Evolutionary conservation across 2,797 vertebrate species (phyloP).

Genomic region (Stomatorhinus walkeri): DNA sequence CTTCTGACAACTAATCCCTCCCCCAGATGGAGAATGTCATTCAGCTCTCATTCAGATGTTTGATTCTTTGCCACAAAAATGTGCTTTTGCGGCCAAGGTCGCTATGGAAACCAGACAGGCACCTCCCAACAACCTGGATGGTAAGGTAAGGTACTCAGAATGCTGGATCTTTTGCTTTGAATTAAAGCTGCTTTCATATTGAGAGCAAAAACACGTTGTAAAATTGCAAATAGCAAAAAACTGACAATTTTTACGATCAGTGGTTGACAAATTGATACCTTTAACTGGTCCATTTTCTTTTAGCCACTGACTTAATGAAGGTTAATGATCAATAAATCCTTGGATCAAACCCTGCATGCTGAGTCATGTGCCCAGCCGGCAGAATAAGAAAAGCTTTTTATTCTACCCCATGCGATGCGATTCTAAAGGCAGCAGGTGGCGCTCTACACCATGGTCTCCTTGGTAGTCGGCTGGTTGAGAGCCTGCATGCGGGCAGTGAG

Average conservation of each 20-base stretch:
- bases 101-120: background rate
- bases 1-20: background rate
- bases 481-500: slow-evolving; percentile 28
- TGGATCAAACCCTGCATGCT: background rate
- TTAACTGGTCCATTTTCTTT: background rate
- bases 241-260: background rate
- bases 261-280: background rate
- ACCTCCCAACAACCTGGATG: background rate
- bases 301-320: background rate
- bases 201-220: background rate
- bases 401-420: background rate
- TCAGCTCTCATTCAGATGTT: background rate
- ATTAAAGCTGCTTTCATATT: background rate
- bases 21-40: background rate
- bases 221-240: background rate
- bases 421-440: background rate
- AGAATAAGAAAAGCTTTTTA: background rate
- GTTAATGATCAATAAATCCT: background rate
- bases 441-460: slow-evolving; percentile 28
- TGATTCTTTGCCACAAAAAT: background rate
- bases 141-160: background rate
- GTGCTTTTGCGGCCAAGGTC: too few species aligned
- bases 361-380: background rate
- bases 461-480: slow-evolving; percentile 20
- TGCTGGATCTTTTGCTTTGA: background rate